Base-by-base conservation (phyloP, 2,113 vertebrate species). In the Ailurus styani region DNA sequence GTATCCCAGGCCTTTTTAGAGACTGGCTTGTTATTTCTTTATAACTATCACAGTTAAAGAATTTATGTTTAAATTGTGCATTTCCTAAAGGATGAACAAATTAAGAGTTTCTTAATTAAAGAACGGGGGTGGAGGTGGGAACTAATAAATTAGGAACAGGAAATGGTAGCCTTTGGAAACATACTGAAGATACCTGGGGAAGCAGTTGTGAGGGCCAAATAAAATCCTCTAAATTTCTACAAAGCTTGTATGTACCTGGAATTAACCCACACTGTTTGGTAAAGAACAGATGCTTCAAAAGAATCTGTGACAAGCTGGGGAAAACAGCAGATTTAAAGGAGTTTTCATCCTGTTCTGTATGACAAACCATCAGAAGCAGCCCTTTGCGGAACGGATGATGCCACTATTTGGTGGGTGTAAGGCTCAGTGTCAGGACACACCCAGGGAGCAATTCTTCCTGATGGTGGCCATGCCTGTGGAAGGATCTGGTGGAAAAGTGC, bases 201-300 rank as follows among this genome's bases (percentile, higher is more conserved):
- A 81, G 42, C 25, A 14, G 5, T 94, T 78, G 14, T 90, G 17
- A 90, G 8, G 6, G 9, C 21, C 15, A 47, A 87, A 77, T 3
- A 92, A 40, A 87, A 70, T n/a, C 60, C 78, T 62, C 25, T 95
- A 54, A 29, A 60, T 96, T 93, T 93, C 54, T 47, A 34, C 84
- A 72, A 87, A 70, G 27, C 62, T 27, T 47, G 2, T 42, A 27
- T 54, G 40, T 93, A 93, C 84, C 79, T 90, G 60, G 54, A 68
- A 62, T 95, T 85, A 89, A 42, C 17, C 21, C 14, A 52, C 31
- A 57, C 17, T 60, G 17, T 90, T 95, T 95, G 85, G 21, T 93
- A 83, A 96, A 95, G 47, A 93, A 78, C 64, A 95, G 78, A 89
- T 92, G 45, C 57, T 96, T 82, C 79, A 13, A 25, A 81, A 34